Base-by-base conservation (phyloP, 2,888 invertebrate species). In the Lypha dubia region DNA sequence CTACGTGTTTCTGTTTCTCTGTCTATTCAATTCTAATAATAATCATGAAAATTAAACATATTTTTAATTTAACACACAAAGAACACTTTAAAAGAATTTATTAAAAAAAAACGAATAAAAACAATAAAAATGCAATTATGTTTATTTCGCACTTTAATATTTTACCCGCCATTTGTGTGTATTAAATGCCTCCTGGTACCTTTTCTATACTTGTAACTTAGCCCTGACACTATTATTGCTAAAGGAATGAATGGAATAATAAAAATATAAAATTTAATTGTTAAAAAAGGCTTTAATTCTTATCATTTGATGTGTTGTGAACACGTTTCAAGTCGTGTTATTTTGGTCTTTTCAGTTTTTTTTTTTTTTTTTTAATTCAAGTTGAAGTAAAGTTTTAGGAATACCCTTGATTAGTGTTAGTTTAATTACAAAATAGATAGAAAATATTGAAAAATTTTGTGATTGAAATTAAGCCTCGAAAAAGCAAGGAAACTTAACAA, bases 211-310 rank as follows among this genome's bases (percentile, higher is more conserved):
- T 38, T 38, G 38, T 38, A 65, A 38, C 35, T 65, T 9, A 74
- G 67, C 80, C 80, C 80, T 81, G 80, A 68, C 74, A 68, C 67
- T 24, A 67, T 67, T 58, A 79, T 49, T 46, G 56, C 56, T 17
- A 56, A 71, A 71, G 65, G 56, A 71, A 79, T 58, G 44, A 38
- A 70, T 70, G 17, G 44, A 60, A 32, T 77, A 44, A 22, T 38
- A 46, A 13, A 35, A 46, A 35, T 22, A 74, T 32, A 7, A 63
- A 24, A 41, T 6, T 41, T 24, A 17, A 1, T 32, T 65, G 56
- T 60, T 28, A 20, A 62, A 68, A 73, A 63, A 41, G 58, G 15
- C 44, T 74, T 80, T 67, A 60, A 68, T 81, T 81, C 80, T 81
- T 75, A 81, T 81, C 80, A 62, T 62, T 81, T 68, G 41, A 63